These are phyloP conservation scores for Brotula barbata DNA, from an alignment of 2,797 vertebrate species.

Conservation along the genomic window DNA sequence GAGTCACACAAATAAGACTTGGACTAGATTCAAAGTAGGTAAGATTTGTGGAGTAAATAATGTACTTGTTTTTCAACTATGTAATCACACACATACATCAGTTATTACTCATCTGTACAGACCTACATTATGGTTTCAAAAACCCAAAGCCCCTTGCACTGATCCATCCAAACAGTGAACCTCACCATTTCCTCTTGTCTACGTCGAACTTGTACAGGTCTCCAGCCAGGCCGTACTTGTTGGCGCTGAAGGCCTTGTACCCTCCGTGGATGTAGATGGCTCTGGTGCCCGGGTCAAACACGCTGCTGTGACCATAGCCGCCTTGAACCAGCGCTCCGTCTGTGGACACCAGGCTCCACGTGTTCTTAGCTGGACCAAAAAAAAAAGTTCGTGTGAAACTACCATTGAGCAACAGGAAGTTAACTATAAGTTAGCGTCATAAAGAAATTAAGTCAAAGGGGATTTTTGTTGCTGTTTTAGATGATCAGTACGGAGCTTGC, in stretches of 20 bases:
- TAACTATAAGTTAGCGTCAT: background rate
- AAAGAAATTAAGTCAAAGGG: no score
- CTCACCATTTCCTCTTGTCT: conserved; percentile 87
- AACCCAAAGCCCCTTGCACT: no score
- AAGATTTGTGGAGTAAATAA: no score
- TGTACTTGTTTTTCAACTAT: no score
- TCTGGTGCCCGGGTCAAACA: conserved; percentile 85
- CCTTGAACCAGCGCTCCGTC: conserved; percentile 92
- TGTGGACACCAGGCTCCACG: conserved; percentile 84
- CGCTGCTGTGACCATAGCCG: conserved; percentile 96
- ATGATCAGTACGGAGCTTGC: no score
- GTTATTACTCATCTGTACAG: no score
- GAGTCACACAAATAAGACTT: no score
- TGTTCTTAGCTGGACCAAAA: conserved; percentile 78
- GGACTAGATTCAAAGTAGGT: no score
- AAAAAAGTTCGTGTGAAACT: no score
- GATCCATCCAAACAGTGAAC: conserved; percentile 19
- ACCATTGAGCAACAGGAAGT: background rate
- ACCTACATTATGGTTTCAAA: no score
- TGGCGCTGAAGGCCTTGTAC: conserved; percentile 97
- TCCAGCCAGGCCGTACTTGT: conserved; percentile 93
- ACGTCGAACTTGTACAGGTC: conserved; percentile 93
- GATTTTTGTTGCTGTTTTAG: no score
- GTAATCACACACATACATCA: no score
- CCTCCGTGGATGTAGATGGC: conserved; percentile 93